These are phyloP conservation scores for Galemys pyrenaicus DNA, from an alignment of 2,113 vertebrate species.

Conservation along the genomic window DNA sequence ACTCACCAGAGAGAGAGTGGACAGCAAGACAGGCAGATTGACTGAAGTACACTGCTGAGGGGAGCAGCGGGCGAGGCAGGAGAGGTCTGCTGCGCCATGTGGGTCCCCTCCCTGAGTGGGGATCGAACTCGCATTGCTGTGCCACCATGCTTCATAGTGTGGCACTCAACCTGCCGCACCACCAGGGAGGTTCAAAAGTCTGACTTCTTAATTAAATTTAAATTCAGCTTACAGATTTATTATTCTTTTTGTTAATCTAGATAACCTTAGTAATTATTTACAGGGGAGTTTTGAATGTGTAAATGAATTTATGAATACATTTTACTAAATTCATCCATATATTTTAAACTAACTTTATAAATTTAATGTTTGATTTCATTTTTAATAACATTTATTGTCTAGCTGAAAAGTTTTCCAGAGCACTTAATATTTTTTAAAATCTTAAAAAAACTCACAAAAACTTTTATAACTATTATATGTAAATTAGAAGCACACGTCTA, in stretches of 20 bases:
- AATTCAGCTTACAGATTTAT: not conserved
- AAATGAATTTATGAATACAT: not conserved
- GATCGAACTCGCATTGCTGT: no score
- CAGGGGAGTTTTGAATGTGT: not conserved
- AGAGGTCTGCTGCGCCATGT: no score
- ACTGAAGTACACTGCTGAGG: no score
- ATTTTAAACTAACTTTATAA: not conserved
- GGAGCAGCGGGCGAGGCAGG: no score
- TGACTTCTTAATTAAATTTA: not conserved
- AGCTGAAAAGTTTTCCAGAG: not conserved
- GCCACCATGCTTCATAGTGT: no score
- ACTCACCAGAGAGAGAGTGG: no score
- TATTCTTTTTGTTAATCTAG: not conserved
- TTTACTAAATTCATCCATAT: not conserved
- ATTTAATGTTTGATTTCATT: not conserved
- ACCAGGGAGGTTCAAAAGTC: no score
- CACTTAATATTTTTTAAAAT: not conserved
- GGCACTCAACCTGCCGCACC: no score
- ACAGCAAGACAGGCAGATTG: no score
- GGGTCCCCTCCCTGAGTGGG: no score
- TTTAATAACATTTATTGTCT: not conserved
- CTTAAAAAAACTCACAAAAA: not conserved
- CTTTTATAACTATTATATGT: not conserved
- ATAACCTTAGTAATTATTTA: not conserved
- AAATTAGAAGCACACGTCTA: not conserved